Base-by-base conservation (phyloP, 2,797 vertebrate genomes). In the Rhyacichthys aspro region DNA sequence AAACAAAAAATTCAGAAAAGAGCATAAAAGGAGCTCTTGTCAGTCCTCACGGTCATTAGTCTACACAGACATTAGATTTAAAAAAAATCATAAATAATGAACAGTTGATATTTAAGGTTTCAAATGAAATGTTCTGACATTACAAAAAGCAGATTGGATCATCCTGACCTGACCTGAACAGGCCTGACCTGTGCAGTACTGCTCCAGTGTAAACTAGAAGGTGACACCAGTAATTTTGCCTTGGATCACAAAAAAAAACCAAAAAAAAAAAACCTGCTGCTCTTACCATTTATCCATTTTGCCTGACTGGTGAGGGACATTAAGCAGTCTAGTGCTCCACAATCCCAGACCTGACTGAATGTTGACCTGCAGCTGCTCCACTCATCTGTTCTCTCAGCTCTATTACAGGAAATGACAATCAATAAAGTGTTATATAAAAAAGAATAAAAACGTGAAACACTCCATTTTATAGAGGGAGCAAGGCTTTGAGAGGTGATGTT, bases 301-400 rank as follows among this genome's bases (percentile, higher is more conserved):
- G 71, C n/a, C n/a, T 63, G 47, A 72, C 57, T 59, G 55, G 19
- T 33, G 19, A 33, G 55, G 41, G n/a, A 62, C 60, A 67, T 59
- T 41, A 65, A 67, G 19, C 44, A 52, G 39, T 73, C 37, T 14
- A 45, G 64, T 9, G 19, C 15, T 32, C 34, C n/a, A 28, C 6
- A 55, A 11, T 1, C 18, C 19, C 42, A 12, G 19, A 58, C 32
- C 34, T 55, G 62, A 68, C 36, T 58, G 52, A 16, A 42, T 41
- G 43, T 42, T 54, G 42, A 53, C 19, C 54, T 50, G 46, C 16
- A 57, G 8, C 1, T 42, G 28, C 43, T 45, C 15, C 36, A 8
- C 12, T 49, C 59, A 32, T 67, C 42, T 64, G 55, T 45, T 4
- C 18, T 52, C 39, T 5, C 12, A 32, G 14, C 54, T 61, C 15